phyloP scores from a whole-genome alignment of 2,888 invertebrate species.

The Coleophora deauratella region DNA sequence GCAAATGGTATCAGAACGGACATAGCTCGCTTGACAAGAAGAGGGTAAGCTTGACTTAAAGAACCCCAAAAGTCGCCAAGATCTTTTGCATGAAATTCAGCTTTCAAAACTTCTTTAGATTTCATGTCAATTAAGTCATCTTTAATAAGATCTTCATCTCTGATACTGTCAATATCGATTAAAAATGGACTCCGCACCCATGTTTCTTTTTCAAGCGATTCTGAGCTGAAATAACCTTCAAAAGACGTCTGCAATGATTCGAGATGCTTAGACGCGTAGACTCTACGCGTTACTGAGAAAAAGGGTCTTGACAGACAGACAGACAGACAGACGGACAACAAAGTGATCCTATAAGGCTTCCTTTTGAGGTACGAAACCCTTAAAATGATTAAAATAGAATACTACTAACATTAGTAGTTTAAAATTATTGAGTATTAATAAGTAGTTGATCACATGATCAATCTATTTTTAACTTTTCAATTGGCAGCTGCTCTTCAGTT shows the following conservation, averaged over 20 bases:
- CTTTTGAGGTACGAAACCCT: too few species aligned
- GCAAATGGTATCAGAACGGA: constrained; percentile 15
- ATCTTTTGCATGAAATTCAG: constrained; percentile 5
- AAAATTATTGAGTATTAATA: too few species aligned
- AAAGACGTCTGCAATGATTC: constrained; percentile 11
- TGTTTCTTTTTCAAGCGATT: constrained; percentile 10
- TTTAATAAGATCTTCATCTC: constrained; percentile 10
- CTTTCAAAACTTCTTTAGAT: constrained; percentile 6
- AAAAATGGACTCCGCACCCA: constrained; percentile 13
- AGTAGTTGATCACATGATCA: too few species aligned
- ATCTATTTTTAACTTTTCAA: too few species aligned
- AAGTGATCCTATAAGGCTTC: too few species aligned
- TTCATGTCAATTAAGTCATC: constrained; percentile 8
- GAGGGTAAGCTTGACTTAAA: constrained; percentile 13
- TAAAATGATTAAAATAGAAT: too few species aligned
- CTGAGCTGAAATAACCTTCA: constrained; percentile 10
- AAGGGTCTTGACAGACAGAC: too few species aligned
- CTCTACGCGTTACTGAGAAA: too few species aligned
- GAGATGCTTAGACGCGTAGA: too few species aligned
- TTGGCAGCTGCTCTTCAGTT: too few species aligned
- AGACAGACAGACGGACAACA: too few species aligned
- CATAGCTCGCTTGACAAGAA: constrained; percentile 12
- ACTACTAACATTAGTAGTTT: too few species aligned
- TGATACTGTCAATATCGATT: constrained; percentile 8
- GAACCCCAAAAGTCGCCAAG: constrained; percentile 8